phyloP scores from a whole-genome alignment of 2,113 vertebrate species.

The Pelusios castaneus region DNA sequence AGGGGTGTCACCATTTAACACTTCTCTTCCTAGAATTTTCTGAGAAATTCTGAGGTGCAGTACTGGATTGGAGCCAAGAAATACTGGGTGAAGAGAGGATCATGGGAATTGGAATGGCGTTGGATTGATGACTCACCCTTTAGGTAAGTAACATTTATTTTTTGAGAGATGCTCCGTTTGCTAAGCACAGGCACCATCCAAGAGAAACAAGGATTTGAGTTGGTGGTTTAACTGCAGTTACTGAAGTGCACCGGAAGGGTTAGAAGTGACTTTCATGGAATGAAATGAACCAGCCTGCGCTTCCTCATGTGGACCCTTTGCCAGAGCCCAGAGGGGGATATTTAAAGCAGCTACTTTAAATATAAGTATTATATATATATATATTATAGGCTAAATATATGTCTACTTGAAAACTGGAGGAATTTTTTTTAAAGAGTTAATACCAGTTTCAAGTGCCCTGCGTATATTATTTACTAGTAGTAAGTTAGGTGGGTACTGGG shows the following conservation, averaged over 20 bases:
- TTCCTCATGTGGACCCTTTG: background rate
- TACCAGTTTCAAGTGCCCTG: background rate
- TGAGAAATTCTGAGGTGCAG: background rate
- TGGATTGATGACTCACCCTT: background rate
- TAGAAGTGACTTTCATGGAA: background rate
- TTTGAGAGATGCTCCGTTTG: background rate
- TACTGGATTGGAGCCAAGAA: background rate
- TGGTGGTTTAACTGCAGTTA: background rate
- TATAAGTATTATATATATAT: too few species aligned
- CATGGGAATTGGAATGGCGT: too few species aligned
- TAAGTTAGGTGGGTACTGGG: background rate
- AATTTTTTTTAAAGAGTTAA: too few species aligned
- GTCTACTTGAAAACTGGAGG: background rate
- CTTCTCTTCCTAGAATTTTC: background rate
- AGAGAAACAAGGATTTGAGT: background rate
- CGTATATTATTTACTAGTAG: background rate
- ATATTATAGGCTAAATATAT: too few species aligned
- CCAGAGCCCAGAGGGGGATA: background rate
- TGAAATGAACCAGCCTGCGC: background rate
- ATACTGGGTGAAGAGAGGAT: fast-evolving
- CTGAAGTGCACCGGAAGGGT: background rate
- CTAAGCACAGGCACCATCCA: background rate
- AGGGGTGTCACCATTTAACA: background rate
- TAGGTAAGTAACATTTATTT: background rate
- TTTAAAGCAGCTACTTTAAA: background rate